Evolutionary conservation across 2,888 invertebrate genomes (phyloP), one percentile per base, ranked within the genome.

Genomic region (Gastracanthus pulcherrimus): DNA sequence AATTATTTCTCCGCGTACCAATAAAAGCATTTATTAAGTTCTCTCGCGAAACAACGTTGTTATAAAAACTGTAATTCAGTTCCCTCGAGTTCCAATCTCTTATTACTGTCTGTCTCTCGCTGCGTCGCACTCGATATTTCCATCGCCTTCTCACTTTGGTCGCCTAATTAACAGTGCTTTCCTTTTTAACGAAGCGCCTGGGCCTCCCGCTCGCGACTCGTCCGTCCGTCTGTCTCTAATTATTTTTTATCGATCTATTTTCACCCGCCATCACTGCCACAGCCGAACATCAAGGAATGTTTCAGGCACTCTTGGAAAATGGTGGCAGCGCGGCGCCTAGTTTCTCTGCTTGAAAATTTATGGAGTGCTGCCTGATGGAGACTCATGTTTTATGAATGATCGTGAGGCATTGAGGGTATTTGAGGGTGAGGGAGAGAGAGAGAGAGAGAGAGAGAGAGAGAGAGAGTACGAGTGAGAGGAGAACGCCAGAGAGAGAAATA

Each of bases 331-430:
- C 69, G 71, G 79, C 85, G 81, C 64, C 62, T 71, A 74, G 82
- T 71, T 82, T 38, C 75, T 78, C 85, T 81, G 85, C 85, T 87
- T 85, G 86, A 85, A 89, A 89, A 89, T 89, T 88, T 88, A 89
- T 89, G 83, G 86, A 87, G 82, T 85, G 84, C 84, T 83, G 85
- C 77, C 85, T 86, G 87, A 89, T 87, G 85, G 87, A 87, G 86
- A 84, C 88, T 89, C 89, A 89, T 89, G 89, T 88, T 89, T 89
- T 89, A 89, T 88, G 87, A 89, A 89, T 88, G 87, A 88, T 86
- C 82, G 85, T 71, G 77, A 77, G 76, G 69, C 51, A 72, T 60
- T 58, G 71, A 31, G 41, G 45, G 70, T 31, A 36, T 79, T 62
- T 29, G 77, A 58, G 76, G 34, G 58, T n/a, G 60, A 70, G 67